These are phyloP conservation scores for Halcyon senegalensis DNA, from an alignment of 2,113 vertebrate species.

Conservation along the genomic window DNA sequence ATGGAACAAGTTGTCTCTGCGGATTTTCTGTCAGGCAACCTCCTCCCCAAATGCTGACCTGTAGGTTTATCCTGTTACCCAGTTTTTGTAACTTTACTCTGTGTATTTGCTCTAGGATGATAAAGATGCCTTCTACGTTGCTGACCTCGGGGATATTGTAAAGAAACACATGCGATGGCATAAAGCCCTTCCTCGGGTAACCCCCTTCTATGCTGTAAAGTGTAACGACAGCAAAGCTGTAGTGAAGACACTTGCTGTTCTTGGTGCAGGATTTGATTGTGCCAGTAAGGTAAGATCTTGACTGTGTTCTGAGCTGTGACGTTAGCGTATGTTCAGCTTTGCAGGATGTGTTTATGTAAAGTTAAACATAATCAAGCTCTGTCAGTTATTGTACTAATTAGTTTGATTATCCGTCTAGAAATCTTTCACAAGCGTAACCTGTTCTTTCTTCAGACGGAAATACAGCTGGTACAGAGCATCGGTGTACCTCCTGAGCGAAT, in stretches of 20 bases:
- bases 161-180: constrained; percentile 94
- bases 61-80: neutral
- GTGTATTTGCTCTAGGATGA: constrained; percentile 84
- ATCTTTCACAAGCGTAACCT: neutral
- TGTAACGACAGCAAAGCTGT: constrained; percentile 92
- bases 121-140: constrained; percentile 96
- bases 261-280: constrained; percentile 95
- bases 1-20: neutral
- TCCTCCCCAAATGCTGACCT: neutral
- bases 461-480: constrained; percentile 91
- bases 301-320: neutral
- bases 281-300: constrained; percentile 89
- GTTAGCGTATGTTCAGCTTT: neutral
- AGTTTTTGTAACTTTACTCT: neutral
- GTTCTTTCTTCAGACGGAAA: constrained; percentile 84
- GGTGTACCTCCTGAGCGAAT: constrained; percentile 90
- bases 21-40: neutral
- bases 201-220: constrained; percentile 95
- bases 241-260: constrained; percentile 86
- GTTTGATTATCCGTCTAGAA: neutral
- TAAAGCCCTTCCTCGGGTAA: constrained; percentile 88
- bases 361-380: neutral
- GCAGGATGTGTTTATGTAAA: neutral
- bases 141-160: constrained; percentile 92
- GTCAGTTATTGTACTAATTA: neutral